Evolutionary conservation across 2,797 vertebrate genomes (phyloP), one percentile per base, ranked within the genome.

Genomic region (Premnoplex brunnescens): DNA sequence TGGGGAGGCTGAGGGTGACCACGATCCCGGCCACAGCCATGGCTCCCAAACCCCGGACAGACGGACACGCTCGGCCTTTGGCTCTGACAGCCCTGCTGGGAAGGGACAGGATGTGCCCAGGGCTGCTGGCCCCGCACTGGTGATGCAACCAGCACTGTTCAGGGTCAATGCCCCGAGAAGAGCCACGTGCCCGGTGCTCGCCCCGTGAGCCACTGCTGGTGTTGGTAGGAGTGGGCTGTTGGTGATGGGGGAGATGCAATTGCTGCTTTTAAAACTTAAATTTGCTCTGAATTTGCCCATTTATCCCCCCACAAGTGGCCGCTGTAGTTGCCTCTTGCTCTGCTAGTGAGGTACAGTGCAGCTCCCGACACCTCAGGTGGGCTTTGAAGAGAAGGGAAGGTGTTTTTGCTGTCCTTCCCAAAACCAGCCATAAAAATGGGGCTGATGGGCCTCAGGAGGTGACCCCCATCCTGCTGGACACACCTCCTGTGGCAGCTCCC

Each of bases 11-110:
- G 16, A 96, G 89, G 12, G 10, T 0, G 15, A 66, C 8, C 20
- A 14, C 0, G 3, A 43, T 0, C 1, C 22, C 0, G 0, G 12
- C 20, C 1, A 0, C 2, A 34, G 12, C 75, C 75, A 63, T 64
- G 87, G 85, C 49, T 19, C 63, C 32, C 14, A 5, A 7, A 7
- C 4, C 10, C 24, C 0, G 41, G 58, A 8, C 39, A 3, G 52
- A 56, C 5, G 1, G 76, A 7, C 3, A 0, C 2, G 6, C 27
- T 46, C 0, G 2, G 26, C 62, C 1, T 4, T 5, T 39, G 63
- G 37, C 41, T 51, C 69, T 26, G 5, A 30, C 48, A 46, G 46
- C 48, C 30, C n/a, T 1, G 32, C 3, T 12, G 30, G 59, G 43
- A 21, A 26, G 36, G 85, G 15, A 26, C 6, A 6, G 54, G 73